Conservation (phyloP, 2,797 vertebrate species). For the Sparus aurata region DNA sequence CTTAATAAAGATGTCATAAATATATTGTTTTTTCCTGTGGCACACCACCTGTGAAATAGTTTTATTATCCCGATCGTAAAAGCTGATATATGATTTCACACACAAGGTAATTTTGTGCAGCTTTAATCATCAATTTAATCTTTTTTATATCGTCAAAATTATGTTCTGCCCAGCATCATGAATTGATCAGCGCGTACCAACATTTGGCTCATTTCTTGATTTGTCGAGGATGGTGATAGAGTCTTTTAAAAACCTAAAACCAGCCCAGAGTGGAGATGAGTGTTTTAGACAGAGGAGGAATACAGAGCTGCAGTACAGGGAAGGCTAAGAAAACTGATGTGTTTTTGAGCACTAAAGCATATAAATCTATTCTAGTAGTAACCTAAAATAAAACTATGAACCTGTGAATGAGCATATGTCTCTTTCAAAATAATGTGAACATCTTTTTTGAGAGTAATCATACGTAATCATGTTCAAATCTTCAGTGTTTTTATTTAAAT, state of each 20-base stretch:
- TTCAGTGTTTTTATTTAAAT: not conserved
- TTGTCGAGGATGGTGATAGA: not conserved
- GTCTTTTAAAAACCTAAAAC: not conserved
- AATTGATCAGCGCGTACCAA: not conserved
- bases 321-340: too few relatives aligned
- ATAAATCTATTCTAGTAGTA: too few relatives aligned
- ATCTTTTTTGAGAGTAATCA: not conserved
- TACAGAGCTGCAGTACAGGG: too few relatives aligned
- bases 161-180: not conserved
- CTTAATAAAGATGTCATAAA: constrained; percentile 21
- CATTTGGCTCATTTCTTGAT: not conserved
- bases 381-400: too few relatives aligned
- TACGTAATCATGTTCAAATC: too few relatives aligned
- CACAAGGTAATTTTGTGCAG: not conserved
- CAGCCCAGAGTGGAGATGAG: too few relatives aligned
- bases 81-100: constrained; percentile 20
- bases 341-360: too few relatives aligned
- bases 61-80: constrained; percentile 22
- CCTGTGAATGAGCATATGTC: too few relatives aligned
- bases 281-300: too few relatives aligned
- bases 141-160: constrained; percentile 8
- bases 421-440: not conserved
- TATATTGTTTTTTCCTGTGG: not conserved
- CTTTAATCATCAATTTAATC: constrained; percentile 23
- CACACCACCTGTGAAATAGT: not conserved